These are phyloP conservation scores for Girardinichthys multiradiatus DNA, from an alignment of 2,113 vertebrate genomes.

Conservation along the genomic window DNA sequence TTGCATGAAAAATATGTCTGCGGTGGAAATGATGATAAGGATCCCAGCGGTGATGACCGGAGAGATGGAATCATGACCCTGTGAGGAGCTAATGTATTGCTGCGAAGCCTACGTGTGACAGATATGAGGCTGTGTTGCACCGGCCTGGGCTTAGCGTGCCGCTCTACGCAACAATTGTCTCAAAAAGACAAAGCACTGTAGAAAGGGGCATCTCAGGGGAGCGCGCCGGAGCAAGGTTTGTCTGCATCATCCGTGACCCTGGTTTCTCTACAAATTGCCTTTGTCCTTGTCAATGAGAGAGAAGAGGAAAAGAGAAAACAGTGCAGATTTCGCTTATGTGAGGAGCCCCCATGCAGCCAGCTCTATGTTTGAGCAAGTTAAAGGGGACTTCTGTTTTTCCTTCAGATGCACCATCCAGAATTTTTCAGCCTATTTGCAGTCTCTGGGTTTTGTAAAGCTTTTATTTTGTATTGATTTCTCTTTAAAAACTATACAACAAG, in stretches of 20 bases:
- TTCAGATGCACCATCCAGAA: too few species aligned
- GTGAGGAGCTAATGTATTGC: slow-evolving; percentile 78
- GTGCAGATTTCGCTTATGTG: not conserved
- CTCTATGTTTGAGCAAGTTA: slow-evolving; percentile 37
- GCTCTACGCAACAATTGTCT: slow-evolving; percentile 74
- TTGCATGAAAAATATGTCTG: slow-evolving; percentile 76
- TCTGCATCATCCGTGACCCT: slow-evolving; percentile 73
- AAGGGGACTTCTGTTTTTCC: not conserved
- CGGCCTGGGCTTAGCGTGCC: slow-evolving; percentile 28
- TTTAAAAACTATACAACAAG: too few species aligned
- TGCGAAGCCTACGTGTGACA: slow-evolving; percentile 69
- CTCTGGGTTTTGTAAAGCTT: not conserved
- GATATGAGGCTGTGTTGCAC: slow-evolving; percentile 70
- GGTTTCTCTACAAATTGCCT: slow-evolving; percentile 80
- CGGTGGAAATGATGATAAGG: slow-evolving; percentile 68
- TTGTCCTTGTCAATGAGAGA: slow-evolving; percentile 80
- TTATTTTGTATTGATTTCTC: not conserved
- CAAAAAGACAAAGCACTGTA: slow-evolving; percentile 78
- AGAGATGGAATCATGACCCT: slow-evolving; percentile 71
- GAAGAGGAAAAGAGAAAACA: slow-evolving; percentile 49
- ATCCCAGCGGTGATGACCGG: slow-evolving; percentile 72
- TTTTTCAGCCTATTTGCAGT: too few species aligned
- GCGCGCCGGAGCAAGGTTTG: slow-evolving; percentile 69
- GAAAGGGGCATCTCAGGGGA: slow-evolving; percentile 74
- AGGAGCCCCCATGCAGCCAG: slow-evolving; percentile 9